Base-by-base conservation (phyloP, 1,140 invertebrate species). In the Paraescarpia echinospica region DNA sequence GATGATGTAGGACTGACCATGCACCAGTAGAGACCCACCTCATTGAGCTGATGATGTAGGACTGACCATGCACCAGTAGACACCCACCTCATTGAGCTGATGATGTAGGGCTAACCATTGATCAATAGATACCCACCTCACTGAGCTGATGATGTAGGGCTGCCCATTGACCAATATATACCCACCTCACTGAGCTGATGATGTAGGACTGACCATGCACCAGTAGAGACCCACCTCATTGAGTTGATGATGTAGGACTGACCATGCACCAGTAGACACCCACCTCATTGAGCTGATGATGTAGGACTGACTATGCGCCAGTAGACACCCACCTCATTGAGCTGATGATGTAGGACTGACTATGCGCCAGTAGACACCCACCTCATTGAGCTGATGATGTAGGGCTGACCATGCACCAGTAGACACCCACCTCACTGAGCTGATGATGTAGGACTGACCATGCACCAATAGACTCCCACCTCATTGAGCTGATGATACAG, bases 221-320 rank as follows among this genome's bases (percentile, higher is more conserved):
- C 18, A 18, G 34, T 22, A 22, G 90, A 90, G 8, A 91, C 91
- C 48, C 18, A 98, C 97, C 98, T 97, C 97, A 99, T 98, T 12
- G 98, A 98, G 91, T 97, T 97, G 92, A 99, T 97, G 93, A 99
- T 97, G 96, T 99, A 99, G 1, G 99, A 99, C 96, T 99, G 99
- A 18, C 59, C 59, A 77, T 77, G 27, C 22, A 77, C 27, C 18
- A 18, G 34, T 22, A 22, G 90, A 90, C 34, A 91, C 91, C 48
- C 18, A 98, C 97, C 98, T 97, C 97, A 99, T 98, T 12, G 98
- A 98, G 91, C 97, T 97, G 92, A 99, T 97, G 93, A 99, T 97
- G 96, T 99, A 99, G 1, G 99, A 99, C 96, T 99, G 99, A 18
- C 59, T 18, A 77, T 77, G 27, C 22, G 22, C 27, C 18, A 18